phyloP scores from a whole-genome alignment of 2,888 invertebrate genomes.

The Drosophila quasianomalipes region DNA sequence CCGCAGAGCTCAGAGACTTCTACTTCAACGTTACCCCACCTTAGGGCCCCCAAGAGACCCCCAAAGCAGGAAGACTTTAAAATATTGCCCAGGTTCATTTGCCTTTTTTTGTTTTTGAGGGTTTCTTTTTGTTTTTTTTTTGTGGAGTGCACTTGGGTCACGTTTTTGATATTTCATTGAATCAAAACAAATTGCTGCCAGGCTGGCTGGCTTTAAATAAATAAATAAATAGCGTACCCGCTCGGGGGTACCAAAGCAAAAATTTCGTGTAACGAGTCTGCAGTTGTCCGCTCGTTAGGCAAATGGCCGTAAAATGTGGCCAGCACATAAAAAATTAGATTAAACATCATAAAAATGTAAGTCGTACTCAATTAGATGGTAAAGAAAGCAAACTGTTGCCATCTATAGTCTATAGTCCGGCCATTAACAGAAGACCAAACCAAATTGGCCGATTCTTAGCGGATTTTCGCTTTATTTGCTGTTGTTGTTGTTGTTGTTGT shows the following conservation, averaged over 20 bases:
- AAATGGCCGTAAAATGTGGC: conserved; percentile 64
- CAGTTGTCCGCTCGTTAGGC: conserved; percentile 70
- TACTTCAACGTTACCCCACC: conserved; percentile 6
- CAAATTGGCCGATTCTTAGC: conserved; percentile 56
- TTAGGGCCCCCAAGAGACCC: neutral
- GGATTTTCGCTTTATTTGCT: conserved; percentile 21
- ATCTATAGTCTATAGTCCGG: conserved; percentile 16
- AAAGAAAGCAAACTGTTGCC: conserved; percentile 20
- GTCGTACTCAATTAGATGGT: conserved; percentile 65
- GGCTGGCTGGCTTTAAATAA: conserved; percentile 66
- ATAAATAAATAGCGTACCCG: conserved; percentile 57
- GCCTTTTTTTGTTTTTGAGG: conserved; percentile 18
- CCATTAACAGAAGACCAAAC: conserved; percentile 12
- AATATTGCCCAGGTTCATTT: conserved; percentile 61
- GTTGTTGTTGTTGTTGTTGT: neutral
- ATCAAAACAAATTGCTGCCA: conserved; percentile 78
- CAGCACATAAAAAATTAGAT: conserved; percentile 68
- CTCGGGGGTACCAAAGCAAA: conserved; percentile 23
- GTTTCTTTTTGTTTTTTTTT: conserved; percentile 12
- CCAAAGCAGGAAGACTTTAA: conserved; percentile 19
- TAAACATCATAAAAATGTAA: conserved; percentile 77
- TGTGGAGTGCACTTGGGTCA: conserved; percentile 66
- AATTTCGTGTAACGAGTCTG: conserved; percentile 49
- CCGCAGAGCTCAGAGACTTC: conserved; percentile 1
- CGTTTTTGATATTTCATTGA: conserved; percentile 82